Percentiles rank a stretch among this genome's conserved stretches.
Evolutionary conservation across 2,113 vertebrate genomes (phyloP).

Genomic region (Oreochromis niloticus): DNA sequence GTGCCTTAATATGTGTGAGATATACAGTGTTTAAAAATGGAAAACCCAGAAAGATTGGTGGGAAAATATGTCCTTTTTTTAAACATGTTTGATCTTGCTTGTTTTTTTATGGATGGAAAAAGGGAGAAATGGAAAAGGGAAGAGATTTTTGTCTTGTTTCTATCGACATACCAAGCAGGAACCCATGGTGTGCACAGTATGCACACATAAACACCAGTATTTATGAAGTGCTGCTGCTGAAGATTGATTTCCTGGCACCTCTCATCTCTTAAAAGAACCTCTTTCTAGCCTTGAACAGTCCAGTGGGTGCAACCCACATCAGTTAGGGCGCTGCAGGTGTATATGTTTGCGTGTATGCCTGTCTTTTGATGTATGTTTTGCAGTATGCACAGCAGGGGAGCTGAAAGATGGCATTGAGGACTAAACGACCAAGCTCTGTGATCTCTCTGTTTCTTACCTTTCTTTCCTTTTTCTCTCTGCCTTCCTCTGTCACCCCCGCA

Average conservation of each 20-base stretch:
- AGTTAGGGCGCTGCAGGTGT: conserved; percentile 5
- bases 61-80: not conserved
- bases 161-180: not conserved
- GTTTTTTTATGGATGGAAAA: not conserved
- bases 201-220: not conserved
- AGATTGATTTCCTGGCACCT: conserved; percentile 24
- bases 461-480: not conserved
- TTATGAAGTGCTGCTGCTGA: conserved; percentile 5
- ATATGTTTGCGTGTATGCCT: not conserved
- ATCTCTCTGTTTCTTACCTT: conserved; percentile 22
- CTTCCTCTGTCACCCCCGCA: conserved; percentile 24
- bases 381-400: conserved; percentile 20
- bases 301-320: conserved; percentile 15
- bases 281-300: conserved; percentile 31
- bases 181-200: not conserved
- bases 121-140: not conserved
- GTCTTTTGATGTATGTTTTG: conserved; percentile 49
- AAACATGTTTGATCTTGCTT: not conserved
- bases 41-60: not conserved
- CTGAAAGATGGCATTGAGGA: conserved; percentile 10
- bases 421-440: conserved; percentile 36
- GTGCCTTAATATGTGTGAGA: not conserved
- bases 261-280: conserved; percentile 20
- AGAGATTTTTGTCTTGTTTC: not conserved
- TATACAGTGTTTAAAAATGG: not conserved